Evolutionary conservation across 2,888 invertebrate species (phyloP).

Genomic region (Dryomyza anilis): DNA sequence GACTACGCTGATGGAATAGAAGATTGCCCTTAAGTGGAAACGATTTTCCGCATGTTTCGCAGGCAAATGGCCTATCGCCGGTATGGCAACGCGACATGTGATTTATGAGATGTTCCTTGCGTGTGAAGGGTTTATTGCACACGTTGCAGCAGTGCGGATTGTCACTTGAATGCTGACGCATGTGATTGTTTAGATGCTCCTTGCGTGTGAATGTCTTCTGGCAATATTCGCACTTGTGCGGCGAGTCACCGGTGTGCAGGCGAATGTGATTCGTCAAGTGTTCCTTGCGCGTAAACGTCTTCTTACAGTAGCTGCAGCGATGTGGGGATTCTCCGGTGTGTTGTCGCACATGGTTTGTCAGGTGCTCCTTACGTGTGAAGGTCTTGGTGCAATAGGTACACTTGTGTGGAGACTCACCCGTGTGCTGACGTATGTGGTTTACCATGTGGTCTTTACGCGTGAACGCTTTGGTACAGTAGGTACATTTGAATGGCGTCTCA

Average conservation of each 20-base stretch:
- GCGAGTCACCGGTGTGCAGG: slow-evolving; percentile 82
- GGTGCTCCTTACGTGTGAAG: slow-evolving; percentile 79
- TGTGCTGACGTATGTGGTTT: slow-evolving; percentile 77
- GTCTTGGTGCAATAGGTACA: slow-evolving; percentile 87
- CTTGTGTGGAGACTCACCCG: slow-evolving; percentile 84
- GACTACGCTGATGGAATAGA: slow-evolving; percentile 84
- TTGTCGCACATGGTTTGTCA: slow-evolving; percentile 83
- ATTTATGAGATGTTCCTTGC: slow-evolving; percentile 85
- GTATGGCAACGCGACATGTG: slow-evolving; percentile 75
- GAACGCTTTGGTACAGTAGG: slow-evolving; percentile 84
- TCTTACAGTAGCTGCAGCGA: slow-evolving; percentile 64
- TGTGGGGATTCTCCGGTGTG: slow-evolving; percentile 76
- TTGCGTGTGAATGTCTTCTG: slow-evolving; percentile 86
- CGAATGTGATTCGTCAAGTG: slow-evolving; percentile 84
- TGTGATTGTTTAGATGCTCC: slow-evolving; percentile 84
- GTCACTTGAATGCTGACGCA: slow-evolving; percentile 86
- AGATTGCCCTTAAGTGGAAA: slow-evolving; percentile 85
- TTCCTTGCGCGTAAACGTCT: slow-evolving; percentile 79
- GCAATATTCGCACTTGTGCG: slow-evolving; percentile 83
- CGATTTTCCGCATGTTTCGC: slow-evolving; percentile 84
- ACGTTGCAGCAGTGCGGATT: slow-evolving; percentile 85
- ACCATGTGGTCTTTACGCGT: slow-evolving; percentile 81
- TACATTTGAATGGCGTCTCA: slow-evolving; percentile 82
- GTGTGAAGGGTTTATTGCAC: slow-evolving; percentile 83
- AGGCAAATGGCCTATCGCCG: slow-evolving; percentile 81